A percentile compares a stretch with the other conserved stretches of the same genome.
Conservation (phyloP, 1,140 invertebrate species). For the Agrypnia vestita region DNA sequence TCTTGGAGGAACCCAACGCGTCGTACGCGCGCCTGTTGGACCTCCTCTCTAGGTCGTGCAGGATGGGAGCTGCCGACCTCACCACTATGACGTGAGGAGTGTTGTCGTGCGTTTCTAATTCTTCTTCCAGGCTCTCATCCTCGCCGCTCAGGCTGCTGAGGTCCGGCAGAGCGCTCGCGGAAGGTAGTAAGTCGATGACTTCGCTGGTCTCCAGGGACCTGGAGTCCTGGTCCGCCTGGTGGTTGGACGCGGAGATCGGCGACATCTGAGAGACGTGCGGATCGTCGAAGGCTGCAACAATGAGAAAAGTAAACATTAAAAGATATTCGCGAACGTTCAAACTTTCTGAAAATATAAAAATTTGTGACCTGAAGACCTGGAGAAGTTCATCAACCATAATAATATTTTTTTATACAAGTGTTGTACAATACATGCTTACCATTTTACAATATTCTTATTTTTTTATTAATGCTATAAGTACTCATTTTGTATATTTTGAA, state of each 20-base stretch:
- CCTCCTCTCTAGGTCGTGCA: conserved; percentile 62
- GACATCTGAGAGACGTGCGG: conserved; percentile 72
- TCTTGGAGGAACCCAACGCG: conserved; percentile 64
- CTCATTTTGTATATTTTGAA: no score
- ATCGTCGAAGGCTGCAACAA: conserved; percentile 70
- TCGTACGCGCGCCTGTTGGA: conserved; percentile 3
- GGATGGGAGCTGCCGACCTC: conserved; percentile 66
- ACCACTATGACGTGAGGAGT: conserved; percentile 64
- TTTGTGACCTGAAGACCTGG: not conserved
- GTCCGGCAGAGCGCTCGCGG: conserved; percentile 68
- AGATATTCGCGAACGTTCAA: not conserved
- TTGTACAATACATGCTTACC: no score
- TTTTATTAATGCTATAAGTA: no score
- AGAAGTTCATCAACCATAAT: not conserved
- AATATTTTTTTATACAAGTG: no score
- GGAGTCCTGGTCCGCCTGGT: conserved; percentile 57
- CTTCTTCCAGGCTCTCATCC: conserved; percentile 61
- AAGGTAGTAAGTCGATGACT: conserved; percentile 67
- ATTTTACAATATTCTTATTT: no score
- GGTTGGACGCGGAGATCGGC: conserved; percentile 70
- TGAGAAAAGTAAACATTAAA: conserved; percentile 6
- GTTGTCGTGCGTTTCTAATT: conserved; percentile 48
- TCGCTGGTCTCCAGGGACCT: conserved; percentile 63
- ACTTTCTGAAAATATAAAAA: no score
- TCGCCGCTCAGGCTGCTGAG: conserved; percentile 65